Percentiles rank a stretch among this genome's conserved stretches.
These are phyloP conservation scores for Drosophila rubida DNA, from an alignment of 2,888 invertebrate species.

Conservation along the genomic window DNA sequence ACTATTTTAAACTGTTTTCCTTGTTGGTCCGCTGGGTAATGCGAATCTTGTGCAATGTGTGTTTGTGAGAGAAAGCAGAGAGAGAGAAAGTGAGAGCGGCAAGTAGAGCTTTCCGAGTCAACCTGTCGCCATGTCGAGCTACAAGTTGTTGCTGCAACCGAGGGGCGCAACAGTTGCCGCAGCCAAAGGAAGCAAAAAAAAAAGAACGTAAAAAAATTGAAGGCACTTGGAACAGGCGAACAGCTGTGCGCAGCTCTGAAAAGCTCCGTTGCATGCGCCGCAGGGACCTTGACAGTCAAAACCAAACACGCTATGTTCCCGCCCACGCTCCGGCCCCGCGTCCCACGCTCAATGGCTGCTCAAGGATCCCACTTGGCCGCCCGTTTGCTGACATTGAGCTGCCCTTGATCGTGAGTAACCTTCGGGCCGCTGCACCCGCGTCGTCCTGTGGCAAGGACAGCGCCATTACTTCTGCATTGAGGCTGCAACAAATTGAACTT, in stretches of 20 bases:
- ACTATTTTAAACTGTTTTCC: neutral
- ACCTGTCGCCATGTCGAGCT: conserved; percentile 22
- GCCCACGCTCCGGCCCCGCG: neutral
- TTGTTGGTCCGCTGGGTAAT: neutral
- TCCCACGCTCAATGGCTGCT: neutral
- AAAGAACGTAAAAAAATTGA: conserved; percentile 21
- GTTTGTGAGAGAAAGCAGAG: neutral
- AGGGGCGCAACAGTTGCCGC: conserved; percentile 65
- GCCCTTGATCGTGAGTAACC: conserved; percentile 75
- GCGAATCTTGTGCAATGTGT: conserved; percentile 12
- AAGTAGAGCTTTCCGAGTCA: neutral
- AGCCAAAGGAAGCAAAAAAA: neutral
- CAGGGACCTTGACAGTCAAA: conserved; percentile 38
- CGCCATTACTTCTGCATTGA: conserved; percentile 17
- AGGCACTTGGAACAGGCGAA: conserved; percentile 21
- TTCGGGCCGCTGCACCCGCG: conserved; percentile 47
- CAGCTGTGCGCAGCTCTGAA: conserved; percentile 48
- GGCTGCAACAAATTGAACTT: conserved; percentile 23
- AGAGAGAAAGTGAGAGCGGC: neutral
- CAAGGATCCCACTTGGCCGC: conserved; percentile 48
- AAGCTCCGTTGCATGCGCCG: conserved; percentile 17
- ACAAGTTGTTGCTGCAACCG: conserved; percentile 63
- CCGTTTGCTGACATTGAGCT: conserved; percentile 61
- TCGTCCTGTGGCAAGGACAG: conserved; percentile 38
- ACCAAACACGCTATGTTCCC: neutral